Evolutionary conservation across 2,797 vertebrate species (phyloP).

Genomic region (Chromis chromis): DNA sequence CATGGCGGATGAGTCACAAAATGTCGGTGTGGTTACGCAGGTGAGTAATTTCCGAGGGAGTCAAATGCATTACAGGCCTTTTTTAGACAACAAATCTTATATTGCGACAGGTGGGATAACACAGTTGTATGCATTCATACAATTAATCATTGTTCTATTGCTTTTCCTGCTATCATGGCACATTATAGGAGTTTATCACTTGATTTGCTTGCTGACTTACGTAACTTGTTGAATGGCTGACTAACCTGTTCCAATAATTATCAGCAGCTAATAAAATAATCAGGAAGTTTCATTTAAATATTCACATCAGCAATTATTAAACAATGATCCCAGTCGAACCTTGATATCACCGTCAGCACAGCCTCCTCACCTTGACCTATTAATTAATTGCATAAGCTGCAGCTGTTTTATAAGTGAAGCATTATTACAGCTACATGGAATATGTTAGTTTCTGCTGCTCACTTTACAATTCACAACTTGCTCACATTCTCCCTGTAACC

Average conservation of each 20-base stretch:
- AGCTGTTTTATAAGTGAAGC: background rate
- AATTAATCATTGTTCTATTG: background rate
- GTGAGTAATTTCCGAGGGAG: background rate
- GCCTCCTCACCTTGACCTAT: too few relatives aligned
- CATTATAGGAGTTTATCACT: background rate
- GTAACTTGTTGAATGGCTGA: background rate
- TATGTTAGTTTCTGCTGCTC: background rate
- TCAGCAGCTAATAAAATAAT: background rate
- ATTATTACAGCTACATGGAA: background rate
- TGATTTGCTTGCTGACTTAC: background rate
- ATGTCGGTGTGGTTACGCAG: too few relatives aligned
- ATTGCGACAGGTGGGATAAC: background rate
- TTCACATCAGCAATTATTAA: background rate
- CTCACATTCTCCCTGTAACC: background rate
- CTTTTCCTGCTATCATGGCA: background rate
- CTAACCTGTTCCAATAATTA: too few relatives aligned
- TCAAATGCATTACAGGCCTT: background rate
- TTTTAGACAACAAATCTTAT: background rate
- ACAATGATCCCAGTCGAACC: background rate
- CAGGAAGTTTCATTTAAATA: background rate
- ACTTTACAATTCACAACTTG: background rate
- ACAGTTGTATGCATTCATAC: background rate
- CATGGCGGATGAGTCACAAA: constrained; percentile 2
- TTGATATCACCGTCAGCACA: too few relatives aligned
- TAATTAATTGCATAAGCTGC: too few relatives aligned